Percentiles rank a stretch among this genome's conserved stretches.
These are phyloP conservation scores for Byasa hedistus DNA, from an alignment of 2,888 invertebrate species.

Conservation along the genomic window DNA sequence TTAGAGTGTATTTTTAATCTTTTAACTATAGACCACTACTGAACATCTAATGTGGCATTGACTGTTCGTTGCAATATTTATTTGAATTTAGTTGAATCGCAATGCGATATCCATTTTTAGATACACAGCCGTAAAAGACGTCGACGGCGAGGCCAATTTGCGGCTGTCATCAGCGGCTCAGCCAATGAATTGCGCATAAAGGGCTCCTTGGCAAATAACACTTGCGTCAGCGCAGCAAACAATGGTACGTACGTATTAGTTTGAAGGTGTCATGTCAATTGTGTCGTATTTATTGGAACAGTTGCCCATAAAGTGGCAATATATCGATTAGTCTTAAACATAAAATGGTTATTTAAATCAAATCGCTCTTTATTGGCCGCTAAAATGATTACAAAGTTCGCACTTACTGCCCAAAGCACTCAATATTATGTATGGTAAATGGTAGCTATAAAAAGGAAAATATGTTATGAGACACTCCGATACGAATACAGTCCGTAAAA, in stretches of 20 bases:
- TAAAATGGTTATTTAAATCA: too few relatives aligned
- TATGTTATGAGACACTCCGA: too few relatives aligned
- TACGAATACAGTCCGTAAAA: too few relatives aligned
- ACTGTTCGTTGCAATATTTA: neutral
- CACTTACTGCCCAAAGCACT: too few relatives aligned
- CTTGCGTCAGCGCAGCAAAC: constrained; percentile 33
- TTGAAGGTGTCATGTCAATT: constrained; percentile 19
- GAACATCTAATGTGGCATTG: constrained; percentile 7
- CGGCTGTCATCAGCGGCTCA: constrained; percentile 29
- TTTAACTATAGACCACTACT: too few relatives aligned
- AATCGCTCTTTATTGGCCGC: too few relatives aligned
- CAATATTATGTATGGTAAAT: too few relatives aligned
- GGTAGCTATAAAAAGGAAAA: too few relatives aligned
- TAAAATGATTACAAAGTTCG: too few relatives aligned
- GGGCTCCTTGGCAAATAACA: constrained; percentile 29
- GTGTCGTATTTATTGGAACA: constrained; percentile 19
- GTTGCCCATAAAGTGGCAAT: constrained; percentile 7
- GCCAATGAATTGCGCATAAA: constrained; percentile 32
- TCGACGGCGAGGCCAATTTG: constrained; percentile 31
- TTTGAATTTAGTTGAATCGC: constrained; percentile 11
- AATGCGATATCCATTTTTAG: constrained; percentile 26
- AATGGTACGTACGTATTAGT: constrained; percentile 11
- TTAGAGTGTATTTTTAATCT: too few relatives aligned
- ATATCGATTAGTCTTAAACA: constrained; percentile 34
- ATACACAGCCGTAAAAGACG: constrained; percentile 19